These are phyloP conservation scores for Smutsia gigantea DNA, from an alignment of 2,797 vertebrate species.

Conservation along the genomic window DNA sequence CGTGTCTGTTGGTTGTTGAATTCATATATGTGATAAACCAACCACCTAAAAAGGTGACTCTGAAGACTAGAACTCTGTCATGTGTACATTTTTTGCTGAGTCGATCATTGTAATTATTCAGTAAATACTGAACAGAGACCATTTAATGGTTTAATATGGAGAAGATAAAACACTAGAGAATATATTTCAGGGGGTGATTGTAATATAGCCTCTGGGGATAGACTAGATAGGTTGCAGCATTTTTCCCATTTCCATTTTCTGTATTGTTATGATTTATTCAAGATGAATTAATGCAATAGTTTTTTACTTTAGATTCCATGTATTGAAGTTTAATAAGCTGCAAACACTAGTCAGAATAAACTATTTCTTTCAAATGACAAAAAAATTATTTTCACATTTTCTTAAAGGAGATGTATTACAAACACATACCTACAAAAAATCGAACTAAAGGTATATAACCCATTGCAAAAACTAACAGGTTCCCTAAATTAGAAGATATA, in stretches of 20 bases:
- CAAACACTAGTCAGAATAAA: constrained; percentile 39
- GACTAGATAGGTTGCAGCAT: not conserved
- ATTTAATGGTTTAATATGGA: constrained; percentile 23
- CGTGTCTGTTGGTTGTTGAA: not conserved
- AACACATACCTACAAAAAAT: constrained; percentile 9
- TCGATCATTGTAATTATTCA: constrained; percentile 9
- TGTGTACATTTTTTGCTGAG: not conserved
- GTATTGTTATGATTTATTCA: constrained; percentile 66
- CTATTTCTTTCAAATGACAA: constrained; percentile 58
- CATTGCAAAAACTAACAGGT: constrained; percentile 11
- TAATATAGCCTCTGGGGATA: not conserved
- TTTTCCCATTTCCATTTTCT: constrained; percentile 51
- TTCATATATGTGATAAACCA: not conserved
- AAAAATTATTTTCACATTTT: constrained; percentile 10
- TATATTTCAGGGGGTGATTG: constrained; percentile 44
- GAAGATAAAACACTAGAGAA: constrained; percentile 43
- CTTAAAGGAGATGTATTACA: constrained; percentile 52
- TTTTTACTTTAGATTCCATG: constrained; percentile 57
- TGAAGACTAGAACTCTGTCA: not conserved
- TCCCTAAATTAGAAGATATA: constrained; percentile 56
- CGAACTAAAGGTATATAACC: not conserved
- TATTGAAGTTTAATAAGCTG: constrained; percentile 59
- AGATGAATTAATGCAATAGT: constrained; percentile 57
- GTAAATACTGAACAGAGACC: not conserved
- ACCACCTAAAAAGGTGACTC: not conserved